phyloP scores from a whole-genome alignment of 2,888 invertebrate genomes.

The Ophion slaviceki region DNA sequence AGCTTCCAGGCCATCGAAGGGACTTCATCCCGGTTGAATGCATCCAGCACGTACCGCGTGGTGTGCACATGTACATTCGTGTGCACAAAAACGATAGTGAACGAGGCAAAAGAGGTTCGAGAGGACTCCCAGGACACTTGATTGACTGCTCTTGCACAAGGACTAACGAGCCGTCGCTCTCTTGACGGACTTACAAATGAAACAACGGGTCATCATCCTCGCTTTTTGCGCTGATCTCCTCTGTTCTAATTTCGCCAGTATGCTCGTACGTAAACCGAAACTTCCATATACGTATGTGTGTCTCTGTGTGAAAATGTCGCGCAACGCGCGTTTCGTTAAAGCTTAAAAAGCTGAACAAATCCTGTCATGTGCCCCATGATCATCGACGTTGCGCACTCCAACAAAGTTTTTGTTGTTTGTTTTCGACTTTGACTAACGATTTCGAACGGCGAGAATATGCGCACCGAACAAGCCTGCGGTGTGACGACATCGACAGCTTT shows the following conservation, averaged over 20 bases:
- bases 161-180: constrained; percentile 64
- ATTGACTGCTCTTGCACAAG: constrained; percentile 58
- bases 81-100: constrained; percentile 18
- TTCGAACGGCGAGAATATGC: constrained; percentile 24
- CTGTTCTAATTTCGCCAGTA: not conserved
- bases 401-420: constrained; percentile 41
- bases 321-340: constrained; percentile 51
- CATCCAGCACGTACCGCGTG: too few species aligned
- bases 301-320: constrained; percentile 1
- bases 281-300: constrained; percentile 1
- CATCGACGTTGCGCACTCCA: constrained; percentile 44
- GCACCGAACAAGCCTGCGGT: constrained; percentile 9
- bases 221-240: constrained; percentile 28
- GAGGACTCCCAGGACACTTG: constrained; percentile 56
- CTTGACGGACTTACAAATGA: constrained; percentile 62
- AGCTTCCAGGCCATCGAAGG: too few species aligned
- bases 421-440: constrained; percentile 56
- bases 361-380: constrained; percentile 43
- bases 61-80: not conserved
- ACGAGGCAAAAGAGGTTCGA: constrained; percentile 41
- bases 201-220: constrained; percentile 60
- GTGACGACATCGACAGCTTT: constrained; percentile 36
- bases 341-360: constrained; percentile 49
- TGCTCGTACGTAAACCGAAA: constrained; percentile 25
- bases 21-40: too few species aligned